Evolutionary conservation across 2,797 vertebrate species (phyloP), one percentile per base, ranked within the genome.

Genomic region (Sylvia borin): DNA sequence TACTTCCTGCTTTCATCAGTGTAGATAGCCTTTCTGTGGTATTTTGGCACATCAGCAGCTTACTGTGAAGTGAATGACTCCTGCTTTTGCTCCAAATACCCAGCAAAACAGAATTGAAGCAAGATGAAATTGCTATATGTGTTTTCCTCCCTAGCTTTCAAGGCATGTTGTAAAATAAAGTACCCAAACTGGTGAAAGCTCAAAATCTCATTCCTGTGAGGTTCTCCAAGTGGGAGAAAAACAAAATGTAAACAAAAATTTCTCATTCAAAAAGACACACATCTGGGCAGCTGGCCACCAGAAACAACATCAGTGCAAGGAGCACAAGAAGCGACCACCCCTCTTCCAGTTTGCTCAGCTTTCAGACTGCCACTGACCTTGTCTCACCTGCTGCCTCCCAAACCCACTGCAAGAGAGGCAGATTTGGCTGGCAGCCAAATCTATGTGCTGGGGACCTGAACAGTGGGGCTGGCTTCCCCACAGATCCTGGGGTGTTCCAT

Each of bases 401-500:
- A 64, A 16, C 16, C 58, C 54, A 34, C 16, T 50, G 38, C 50
- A 47, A 55, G 65, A 68, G 3, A 1, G 24, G 29, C 18, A 60
- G 43, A 36, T 15, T 8, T 34, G 40, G 8, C 36, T 22, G n/a
- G 20, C 8, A 85, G 34, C 5, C 51, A 62, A 2, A 47, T 27
- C 36, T 80, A 61, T 11, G 1, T 29, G 13, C 4, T 1, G 7
- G 53, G 25, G 10, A 47, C 31, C 58, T 43, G 40, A 40, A 17
- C 40, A 58, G 16, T 11, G 73, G 34, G 36, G 19, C 13, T 3
- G 1, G 16, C 27, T 67, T 77, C 88, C 65, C 20, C 48, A 55
- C 0, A 1, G 57, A 15, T 22, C 48, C 5, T 0, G 4, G 11
- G 22, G 16, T 57, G 19, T 45, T 42, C 16, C 18, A 8, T 0